Evolutionary conservation across 2,888 invertebrate genomes (phyloP).

Genomic region (Philaethria dido): DNA sequence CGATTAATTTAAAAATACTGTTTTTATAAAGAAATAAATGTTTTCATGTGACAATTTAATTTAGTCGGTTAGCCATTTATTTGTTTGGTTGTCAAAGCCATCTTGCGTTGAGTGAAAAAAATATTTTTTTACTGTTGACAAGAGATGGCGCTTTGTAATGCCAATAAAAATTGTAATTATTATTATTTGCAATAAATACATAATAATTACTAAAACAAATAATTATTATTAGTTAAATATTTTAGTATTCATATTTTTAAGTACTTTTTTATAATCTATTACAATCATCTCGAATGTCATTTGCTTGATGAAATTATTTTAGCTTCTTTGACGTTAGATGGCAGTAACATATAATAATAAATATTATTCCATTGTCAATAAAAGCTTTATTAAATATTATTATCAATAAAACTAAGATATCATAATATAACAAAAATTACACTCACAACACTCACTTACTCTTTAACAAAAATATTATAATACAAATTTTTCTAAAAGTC

Average conservation of each 20-base stretch:
- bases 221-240: neutral
- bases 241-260: neutral
- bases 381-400: neutral
- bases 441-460: too few relatives aligned
- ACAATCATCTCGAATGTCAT: neutral
- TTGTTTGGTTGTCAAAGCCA: conserved; percentile 25
- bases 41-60: conserved; percentile 10
- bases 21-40: neutral
- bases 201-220: neutral
- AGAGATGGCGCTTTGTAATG: conserved; percentile 1
- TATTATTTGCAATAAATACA: neutral
- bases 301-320: neutral
- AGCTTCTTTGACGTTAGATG: neutral
- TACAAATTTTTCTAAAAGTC: too few relatives aligned
- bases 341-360: neutral
- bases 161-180: neutral
- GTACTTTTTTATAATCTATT: neutral
- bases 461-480: too few relatives aligned
- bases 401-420: neutral
- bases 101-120: conserved; percentile 12
- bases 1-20: conserved; percentile 39
- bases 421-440: too few relatives aligned
- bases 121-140: neutral
- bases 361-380: neutral
- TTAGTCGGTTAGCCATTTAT: conserved; percentile 21